Base-by-base conservation (phyloP, 2,888 invertebrate genomes). In the Amphimallon solstitiale region DNA sequence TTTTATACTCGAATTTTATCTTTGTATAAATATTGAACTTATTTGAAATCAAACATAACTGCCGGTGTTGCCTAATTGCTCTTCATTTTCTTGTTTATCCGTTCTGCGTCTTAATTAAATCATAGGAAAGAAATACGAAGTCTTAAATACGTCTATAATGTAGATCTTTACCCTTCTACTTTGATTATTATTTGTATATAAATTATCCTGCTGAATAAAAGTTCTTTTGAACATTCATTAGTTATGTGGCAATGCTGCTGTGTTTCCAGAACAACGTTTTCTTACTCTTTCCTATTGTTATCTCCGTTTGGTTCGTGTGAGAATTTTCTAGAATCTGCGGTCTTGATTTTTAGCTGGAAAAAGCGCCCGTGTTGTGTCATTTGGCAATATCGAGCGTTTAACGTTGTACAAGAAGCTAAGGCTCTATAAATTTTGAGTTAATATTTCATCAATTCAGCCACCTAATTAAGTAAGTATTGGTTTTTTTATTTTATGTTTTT, bases 281-380 rank as follows among this genome's bases (percentile, higher is more conserved):
- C 56, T 43, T 15, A 12, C 56, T 56, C 56, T 56, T 56, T 56
- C 56, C 34, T 61, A 46, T 35, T 35, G 12, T 19, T 37, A 15
- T 61, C 48, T 35, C 21, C 7, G 29, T 46, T 10, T n/a, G 19
- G 19, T 61, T 61, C 56, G n/a, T 10, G 15, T 23, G 29, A 54
- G 64, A 64, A 64, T 46, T 46, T 64, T 64, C 64, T 64, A 64
- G 64, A 64, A 46, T 15, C 23, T 45, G 34, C 21, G 46, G 54
- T 56, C 63, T 64, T 54, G 54, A 64, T 64, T 64, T 60, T 64
- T 54, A 64, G 46, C 45, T 12, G 46, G 29, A 56, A 46, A 23
- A 21, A 29, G 37, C 45, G 29, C 54, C 6, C 21, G 2, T 12
- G 12, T 21, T 29, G 29, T 37, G 64, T 63, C 54, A 64, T 64